Base-by-base conservation (phyloP, 2,797 vertebrate species). In the Rhincodon typus region DNA sequence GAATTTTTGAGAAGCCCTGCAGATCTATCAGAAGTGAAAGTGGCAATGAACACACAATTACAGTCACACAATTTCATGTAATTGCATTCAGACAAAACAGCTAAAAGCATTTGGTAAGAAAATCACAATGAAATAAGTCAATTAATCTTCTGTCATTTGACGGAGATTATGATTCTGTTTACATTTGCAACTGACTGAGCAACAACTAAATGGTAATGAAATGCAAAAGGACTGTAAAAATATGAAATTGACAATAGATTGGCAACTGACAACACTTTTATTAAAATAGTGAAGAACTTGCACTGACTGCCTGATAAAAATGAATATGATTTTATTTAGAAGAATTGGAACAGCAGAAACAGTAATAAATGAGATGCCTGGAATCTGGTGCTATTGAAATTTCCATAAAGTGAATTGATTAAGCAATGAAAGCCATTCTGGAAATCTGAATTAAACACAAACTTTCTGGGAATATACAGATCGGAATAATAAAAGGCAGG, bases 1-100 rank as follows among this genome's bases (percentile, higher is more conserved):
- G 8, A 21, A 42, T 4, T 27, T 93, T 42, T 42, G 66, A 42
- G 27, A 93, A 69, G n/a, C 69, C 30, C 21, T 69, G 34, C 90
- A 25, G 38, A 93, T 93, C 90, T 67, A 69, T 69, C 34, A 93
- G 66, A 66, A 67, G 34, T 38, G 62, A 91, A 91, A 91, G n/a
- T 93, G 90, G 90, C 62, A 93, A 69, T 38, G 12, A 93, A 38
- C 66, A 93, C 13, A 38, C n/a, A 93, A 93, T 93, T 93, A 93
- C 62, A 93, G 90, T 42, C 21, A 38, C n/a, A 93, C 90, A 69
- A 93, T 69, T 42, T 42, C 90, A 69, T 25, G 23, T 93, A 93
- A 93, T 42, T 69, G 90, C 25, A n/a, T 93, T 93, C 62, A 67
- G 21, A 93, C 62, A 19, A 50, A 42, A 67, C 30, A 67, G 90